phyloP scores from a whole-genome alignment of 2,113 vertebrate genomes.

The Nothocercus nigrocapillus region DNA sequence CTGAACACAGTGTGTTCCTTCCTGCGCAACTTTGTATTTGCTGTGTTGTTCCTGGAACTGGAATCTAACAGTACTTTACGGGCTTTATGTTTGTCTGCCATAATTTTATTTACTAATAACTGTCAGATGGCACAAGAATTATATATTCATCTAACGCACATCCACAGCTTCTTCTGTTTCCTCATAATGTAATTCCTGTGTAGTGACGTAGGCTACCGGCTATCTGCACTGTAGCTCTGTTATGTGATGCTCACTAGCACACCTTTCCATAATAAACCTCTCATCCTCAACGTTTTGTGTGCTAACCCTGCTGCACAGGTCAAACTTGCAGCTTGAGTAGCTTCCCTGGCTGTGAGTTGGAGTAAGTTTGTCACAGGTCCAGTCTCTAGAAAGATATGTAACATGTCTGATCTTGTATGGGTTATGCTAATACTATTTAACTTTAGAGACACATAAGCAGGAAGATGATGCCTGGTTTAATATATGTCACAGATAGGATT shows the following conservation, averaged over 20 bases:
- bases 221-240: neutral
- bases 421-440: neutral
- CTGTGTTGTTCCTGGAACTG: neutral
- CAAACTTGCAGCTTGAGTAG: neutral
- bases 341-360: neutral
- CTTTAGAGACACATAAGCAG: neutral
- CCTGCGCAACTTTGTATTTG: neutral
- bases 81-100: neutral
- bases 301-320: neutral
- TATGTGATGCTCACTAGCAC: neutral
- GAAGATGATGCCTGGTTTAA: neutral
- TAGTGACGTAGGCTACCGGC: neutral
- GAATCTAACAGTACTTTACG: neutral
- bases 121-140: neutral
- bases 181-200: neutral
- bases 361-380: neutral
- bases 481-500: neutral
- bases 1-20: neutral
- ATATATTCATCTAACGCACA: neutral
- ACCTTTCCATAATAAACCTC: rapidly evolving
- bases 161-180: neutral
- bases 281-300: neutral
- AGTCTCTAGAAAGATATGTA: neutral
- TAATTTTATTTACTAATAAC: neutral
- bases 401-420: neutral